Evolutionary conservation across 2,888 invertebrate species (phyloP).

Genomic region (Leuctra nigra): DNA sequence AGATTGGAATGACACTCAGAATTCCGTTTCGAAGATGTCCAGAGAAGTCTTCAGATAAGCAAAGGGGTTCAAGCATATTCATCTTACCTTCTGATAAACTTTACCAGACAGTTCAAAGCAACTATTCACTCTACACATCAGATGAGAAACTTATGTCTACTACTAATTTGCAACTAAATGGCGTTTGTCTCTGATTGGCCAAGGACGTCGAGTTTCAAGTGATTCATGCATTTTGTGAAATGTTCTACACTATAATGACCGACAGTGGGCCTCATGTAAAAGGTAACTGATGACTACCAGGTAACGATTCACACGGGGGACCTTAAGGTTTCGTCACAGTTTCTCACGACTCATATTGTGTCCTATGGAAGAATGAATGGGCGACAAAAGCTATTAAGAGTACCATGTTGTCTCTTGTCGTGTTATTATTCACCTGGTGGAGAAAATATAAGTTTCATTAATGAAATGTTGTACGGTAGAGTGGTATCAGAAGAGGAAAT

Average conservation of each 20-base stretch:
- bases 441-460: slow-evolving; percentile 6
- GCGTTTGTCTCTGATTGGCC: neutral
- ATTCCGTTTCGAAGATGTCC: neutral
- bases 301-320: slow-evolving; percentile 1
- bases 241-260: neutral
- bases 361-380: slow-evolving; percentile 14
- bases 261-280: neutral
- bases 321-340: neutral
- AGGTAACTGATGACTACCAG: slow-evolving; percentile 3
- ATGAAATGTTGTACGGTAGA: neutral
- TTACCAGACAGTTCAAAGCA: neutral
- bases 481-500: neutral
- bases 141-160: neutral
- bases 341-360: slow-evolving; percentile 10
- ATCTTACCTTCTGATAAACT: neutral
- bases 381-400: slow-evolving; percentile 9
- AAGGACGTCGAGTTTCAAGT: neutral
- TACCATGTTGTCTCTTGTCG: neutral
- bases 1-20: neutral
- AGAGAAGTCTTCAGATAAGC: neutral
- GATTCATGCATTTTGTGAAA: neutral
- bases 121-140: neutral
- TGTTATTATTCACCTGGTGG: slow-evolving; percentile 4
- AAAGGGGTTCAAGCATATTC: neutral
- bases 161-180: neutral